Percentiles rank a stretch among this genome's conserved stretches.
These are phyloP conservation scores for Danio kyathit DNA, from an alignment of 2,797 vertebrate species.

Conservation along the genomic window DNA sequence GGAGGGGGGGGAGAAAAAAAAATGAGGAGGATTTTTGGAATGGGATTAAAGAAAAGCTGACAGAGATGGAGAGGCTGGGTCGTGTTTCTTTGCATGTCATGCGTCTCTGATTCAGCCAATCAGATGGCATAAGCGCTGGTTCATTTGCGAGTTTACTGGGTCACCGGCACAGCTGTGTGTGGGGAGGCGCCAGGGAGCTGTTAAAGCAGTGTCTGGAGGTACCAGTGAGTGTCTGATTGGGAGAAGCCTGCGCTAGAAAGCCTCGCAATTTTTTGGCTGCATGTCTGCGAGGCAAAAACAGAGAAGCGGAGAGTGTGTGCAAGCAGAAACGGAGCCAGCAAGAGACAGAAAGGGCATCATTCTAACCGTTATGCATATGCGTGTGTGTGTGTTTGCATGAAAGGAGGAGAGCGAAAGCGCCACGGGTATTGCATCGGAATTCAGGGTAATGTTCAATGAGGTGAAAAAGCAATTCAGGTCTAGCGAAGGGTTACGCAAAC, in stretches of 20 bases:
- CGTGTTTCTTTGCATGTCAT: slow-evolving; percentile 48
- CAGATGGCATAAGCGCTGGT: slow-evolving; percentile 70
- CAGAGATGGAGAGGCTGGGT: slow-evolving; percentile 23
- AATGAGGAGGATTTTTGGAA: slow-evolving; percentile 31
- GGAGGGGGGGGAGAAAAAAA: not conserved
- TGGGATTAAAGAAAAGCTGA: slow-evolving; percentile 27
- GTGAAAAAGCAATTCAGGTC: slow-evolving; percentile 48
- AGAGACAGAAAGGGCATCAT: slow-evolving; percentile 18
- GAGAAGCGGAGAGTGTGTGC: not conserved
- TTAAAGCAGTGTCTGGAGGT: slow-evolving; percentile 53
- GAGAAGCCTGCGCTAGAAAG: slow-evolving; percentile 48
- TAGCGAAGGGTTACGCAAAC: slow-evolving; percentile 42
- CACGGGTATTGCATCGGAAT: slow-evolving; percentile 31
- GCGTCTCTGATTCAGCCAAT: slow-evolving; percentile 73
- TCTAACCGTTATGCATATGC: slow-evolving; percentile 29
- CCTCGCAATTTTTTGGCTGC: slow-evolving; percentile 51
- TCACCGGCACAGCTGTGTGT: slow-evolving; percentile 67
- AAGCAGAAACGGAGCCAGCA: slow-evolving; percentile 25
- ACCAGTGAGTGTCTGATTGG: slow-evolving; percentile 19
- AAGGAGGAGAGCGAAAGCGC: slow-evolving; percentile 1
- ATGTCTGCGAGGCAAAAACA: slow-evolving; percentile 19
- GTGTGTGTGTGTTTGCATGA: slow-evolving; percentile 19
- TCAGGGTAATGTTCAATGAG: slow-evolving; percentile 41
- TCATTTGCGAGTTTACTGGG: slow-evolving; percentile 73
- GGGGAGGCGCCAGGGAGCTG: slow-evolving; percentile 62